Evolutionary conservation across 2,113 vertebrate genomes (phyloP), one percentile per base, ranked within the genome.

Genomic region (Chaetorhynchus papuensis): DNA sequence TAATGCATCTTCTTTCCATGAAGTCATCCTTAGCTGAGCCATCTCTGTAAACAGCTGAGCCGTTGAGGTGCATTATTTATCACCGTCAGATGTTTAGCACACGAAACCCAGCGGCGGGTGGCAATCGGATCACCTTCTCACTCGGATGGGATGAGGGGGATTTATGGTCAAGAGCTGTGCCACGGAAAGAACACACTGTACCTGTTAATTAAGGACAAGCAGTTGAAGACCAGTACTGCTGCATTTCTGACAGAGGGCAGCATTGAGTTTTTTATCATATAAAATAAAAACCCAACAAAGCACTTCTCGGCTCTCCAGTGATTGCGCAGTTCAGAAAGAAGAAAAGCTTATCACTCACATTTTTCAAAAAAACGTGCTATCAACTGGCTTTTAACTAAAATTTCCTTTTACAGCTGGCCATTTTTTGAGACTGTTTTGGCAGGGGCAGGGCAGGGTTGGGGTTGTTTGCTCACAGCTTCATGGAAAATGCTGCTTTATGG

Each of bases 211-310:
- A 72, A 50, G 49, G 60, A 63, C 65, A 14, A 11, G 41, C 16
- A 13, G 24, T 26, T 33, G 24, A 37, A 68, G 56, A 69, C 33
- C 87, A 95, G 56, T 97, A 75, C 94, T 60, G 7, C 22, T 26
- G 37, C 30, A 5, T 90, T 87, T 94, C 97, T 86, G 96, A 83
- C 93, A 98, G 98, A 93, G 98, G 98, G 97, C 98, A 98, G 97
- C 94, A 93, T 97, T 95, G 96, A 70, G 66, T 94, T 94, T 97
- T 77, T 87, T 85, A 95, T 90, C 28, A 0, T 35, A 6, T 31
- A 13, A 37, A 57, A 15, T 15, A 39, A 74, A 71, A 56, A 13
- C 24, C 19, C 7, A 5, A 47, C 50, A 23, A 33, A 49, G 27
- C 63, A 7, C 41, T 80, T 42, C 30, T 47, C 53, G 13, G 50